Evolutionary conservation across 2,888 invertebrate species (phyloP), one percentile per base, ranked within the genome.

Genomic region (Trileptium ribeirensis): DNA sequence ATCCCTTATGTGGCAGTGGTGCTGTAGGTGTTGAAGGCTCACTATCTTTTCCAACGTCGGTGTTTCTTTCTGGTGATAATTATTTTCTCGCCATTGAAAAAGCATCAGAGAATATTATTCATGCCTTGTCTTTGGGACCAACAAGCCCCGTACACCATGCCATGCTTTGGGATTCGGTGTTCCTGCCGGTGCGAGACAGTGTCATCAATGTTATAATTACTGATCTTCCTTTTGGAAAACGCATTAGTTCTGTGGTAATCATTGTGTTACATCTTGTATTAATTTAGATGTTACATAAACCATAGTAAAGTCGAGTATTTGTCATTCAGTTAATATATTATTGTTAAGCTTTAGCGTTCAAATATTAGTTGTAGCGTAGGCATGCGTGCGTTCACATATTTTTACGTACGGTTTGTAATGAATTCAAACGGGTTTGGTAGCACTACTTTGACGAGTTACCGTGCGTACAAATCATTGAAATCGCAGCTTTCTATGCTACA

Each of bases 1-100:
- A 92, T 86, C 92, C 92, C 0, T 90, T 92, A 90, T 92, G 92
- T 87, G 92, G 92, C 0, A 90, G 91, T 81, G 92, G 91, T 15
- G 91, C 91, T 31, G 92, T 92, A 83, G 91, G 92, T 2, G 90
- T 92, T 82, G 92, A 92, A 89, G 92, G 91, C 75, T 88, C 90
- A 2, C 75, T 91, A 36, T 89, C 89, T 36, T 91, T 90, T 87
- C 88, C 89, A 1, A 79, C 87, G 2, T 86, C 88, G 8, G 89
- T 88, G 81, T 88, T 91, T 79, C 78, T 92, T 19, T 89, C 90
- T 84, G 92, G 92, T 0, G 92, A 92, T 82, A 89, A 89, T 83
- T 89, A 90, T 84, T 87, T 87, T 8, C 88, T 89, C 85, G 91
- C 91, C n/a, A 85, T 90, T 29, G 86, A 87, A 19, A 88, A 90